Conservation (phyloP, 2,888 invertebrate genomes). For the Leucania comma region DNA sequence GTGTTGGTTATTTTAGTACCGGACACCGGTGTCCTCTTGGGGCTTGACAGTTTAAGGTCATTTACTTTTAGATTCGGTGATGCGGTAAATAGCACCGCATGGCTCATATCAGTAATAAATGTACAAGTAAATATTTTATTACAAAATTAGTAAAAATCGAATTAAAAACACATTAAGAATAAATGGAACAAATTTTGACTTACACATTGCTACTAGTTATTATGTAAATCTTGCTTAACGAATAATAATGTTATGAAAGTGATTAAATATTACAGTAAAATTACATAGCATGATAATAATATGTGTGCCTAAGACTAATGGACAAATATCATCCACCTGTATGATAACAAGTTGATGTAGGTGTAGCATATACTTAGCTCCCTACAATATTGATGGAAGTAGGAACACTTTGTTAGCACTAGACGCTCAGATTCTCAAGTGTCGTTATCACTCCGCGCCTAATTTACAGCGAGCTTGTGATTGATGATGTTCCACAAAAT, state of each 20-base stretch:
- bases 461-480: slow-evolving; percentile 16
- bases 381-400: not conserved
- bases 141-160: too few species aligned
- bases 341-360: not conserved
- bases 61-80: too few species aligned
- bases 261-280: not conserved
- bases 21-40: too few species aligned
- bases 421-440: not conserved
- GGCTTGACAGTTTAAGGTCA: too few species aligned
- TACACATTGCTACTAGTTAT: not conserved
- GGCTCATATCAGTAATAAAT: too few species aligned
- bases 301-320: not conserved
- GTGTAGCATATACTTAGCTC: not conserved
- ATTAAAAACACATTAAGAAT: too few species aligned
- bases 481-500: slow-evolving; percentile 26
- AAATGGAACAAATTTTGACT: too few species aligned
- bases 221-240: too few species aligned
- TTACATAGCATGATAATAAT: not conserved
- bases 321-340: not conserved
- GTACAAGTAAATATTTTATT: too few species aligned
- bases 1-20: not conserved
- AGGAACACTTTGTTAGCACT: slow-evolving; percentile 4
- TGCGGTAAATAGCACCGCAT: too few species aligned
- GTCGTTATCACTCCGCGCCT: not conserved
- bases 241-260: too few species aligned